These are phyloP conservation scores for Erinaceus europaeus DNA, from an alignment of 2,113 vertebrate species.

Conservation along the genomic window DNA sequence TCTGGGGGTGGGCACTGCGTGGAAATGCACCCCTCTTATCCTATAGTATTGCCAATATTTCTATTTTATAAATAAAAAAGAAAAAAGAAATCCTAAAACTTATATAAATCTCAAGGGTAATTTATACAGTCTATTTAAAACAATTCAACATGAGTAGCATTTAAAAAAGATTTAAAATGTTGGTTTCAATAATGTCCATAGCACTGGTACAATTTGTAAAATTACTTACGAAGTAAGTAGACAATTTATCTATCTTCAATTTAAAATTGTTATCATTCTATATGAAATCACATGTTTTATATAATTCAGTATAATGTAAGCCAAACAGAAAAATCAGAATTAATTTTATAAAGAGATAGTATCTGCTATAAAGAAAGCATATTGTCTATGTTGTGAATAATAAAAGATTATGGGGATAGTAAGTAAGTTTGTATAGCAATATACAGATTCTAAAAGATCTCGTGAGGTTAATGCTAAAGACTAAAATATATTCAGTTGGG, in stretches of 20 bases:
- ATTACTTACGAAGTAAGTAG: not conserved
- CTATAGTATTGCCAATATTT: too few relatives aligned
- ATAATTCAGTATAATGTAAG: not conserved
- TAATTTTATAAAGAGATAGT: not conserved
- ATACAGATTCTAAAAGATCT: not conserved
- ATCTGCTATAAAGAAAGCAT: not conserved
- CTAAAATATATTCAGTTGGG: not conserved
- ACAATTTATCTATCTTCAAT: not conserved
- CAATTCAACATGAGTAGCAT: conserved; percentile 54
- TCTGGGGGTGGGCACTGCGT: too few relatives aligned
- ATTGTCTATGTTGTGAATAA: not conserved
- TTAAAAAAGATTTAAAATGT: not conserved
- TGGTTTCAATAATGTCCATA: conserved; percentile 40
- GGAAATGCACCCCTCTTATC: too few relatives aligned
- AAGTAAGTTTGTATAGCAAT: not conserved
- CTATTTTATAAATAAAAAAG: too few relatives aligned
- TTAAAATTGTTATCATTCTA: too few relatives aligned
- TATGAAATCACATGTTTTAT: not conserved
- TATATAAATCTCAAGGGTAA: too few relatives aligned
- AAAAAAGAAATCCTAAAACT: too few relatives aligned
- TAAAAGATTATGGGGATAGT: not conserved
- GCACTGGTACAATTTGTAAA: not conserved
- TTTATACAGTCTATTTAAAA: conserved; percentile 67
- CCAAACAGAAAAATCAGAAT: conserved; percentile 1
- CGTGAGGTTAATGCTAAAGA: not conserved